Base-by-base conservation (phyloP, 2,888 invertebrate genomes). In the Orthosia gracilis region DNA sequence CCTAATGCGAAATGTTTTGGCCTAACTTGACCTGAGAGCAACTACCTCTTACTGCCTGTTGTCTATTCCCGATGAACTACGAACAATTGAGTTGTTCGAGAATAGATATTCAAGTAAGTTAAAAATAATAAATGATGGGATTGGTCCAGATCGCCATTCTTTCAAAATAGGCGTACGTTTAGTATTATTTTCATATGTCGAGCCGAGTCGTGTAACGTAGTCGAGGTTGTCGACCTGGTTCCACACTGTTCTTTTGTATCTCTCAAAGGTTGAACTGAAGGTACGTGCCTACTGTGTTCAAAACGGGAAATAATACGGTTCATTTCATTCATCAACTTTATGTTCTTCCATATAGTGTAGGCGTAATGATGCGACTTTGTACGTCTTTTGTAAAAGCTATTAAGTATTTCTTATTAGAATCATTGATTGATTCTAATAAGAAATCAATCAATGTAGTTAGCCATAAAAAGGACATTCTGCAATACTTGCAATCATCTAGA, bases 301-400 rank as follows among this genome's bases (percentile, higher is more conserved):
- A 92, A 95, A 95, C 95, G 95, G 95, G 95, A 95, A 94, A 94
- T 95, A 93, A 93, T 94, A 95, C 95, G 94, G 95, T 95, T 94
- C 92, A 94, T 93, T 94, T 92, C 90, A 91, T 94, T 94, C 91
- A 87, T 85, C 85, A 87, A 87, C 84, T 83, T 87, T 85, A 83
- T 80, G 81, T 84, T 85, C 74, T 69, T 80, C 63, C 69, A 73
- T 68, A 76, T 52, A 76, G 74, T 78, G 81, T 82, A 73, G 85
- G 84, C 74, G 80, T 83, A 71, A 80, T 80, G 81, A 75, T 79
- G 78, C 54, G 65, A 71, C 73, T 80, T 70, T 65, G 55, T 75
- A 57, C 40, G 63, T 40, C 61, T 73, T 78, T 40, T 71, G 66
- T 64, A 68, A 71, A 63, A 70, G 13, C 54, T 71, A 62, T 75